phyloP scores from a whole-genome alignment of 2,797 vertebrate species.

The Champsocephalus gunnari region DNA sequence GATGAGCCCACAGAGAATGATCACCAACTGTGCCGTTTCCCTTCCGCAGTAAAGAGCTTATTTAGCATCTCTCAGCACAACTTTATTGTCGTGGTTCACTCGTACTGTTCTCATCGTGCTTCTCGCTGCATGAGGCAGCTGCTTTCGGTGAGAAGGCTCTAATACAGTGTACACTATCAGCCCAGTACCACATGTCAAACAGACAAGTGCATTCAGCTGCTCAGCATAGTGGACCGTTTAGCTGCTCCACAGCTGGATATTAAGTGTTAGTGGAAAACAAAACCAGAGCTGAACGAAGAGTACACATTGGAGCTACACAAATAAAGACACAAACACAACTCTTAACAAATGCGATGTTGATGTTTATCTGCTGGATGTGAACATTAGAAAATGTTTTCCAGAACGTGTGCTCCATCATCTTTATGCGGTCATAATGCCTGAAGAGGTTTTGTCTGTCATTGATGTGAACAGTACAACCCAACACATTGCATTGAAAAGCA shows the following conservation, averaged over 20 bases:
- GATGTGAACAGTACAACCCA: not conserved
- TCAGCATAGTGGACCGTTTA: not conserved
- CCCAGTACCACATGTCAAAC: not conserved
- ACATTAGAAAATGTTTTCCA: not conserved
- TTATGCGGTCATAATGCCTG: not conserved
- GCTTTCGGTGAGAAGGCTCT: constrained; percentile 1
- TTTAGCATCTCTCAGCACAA: constrained; percentile 23
- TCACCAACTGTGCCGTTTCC: not conserved
- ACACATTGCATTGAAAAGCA: not conserved
- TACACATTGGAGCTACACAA: not conserved
- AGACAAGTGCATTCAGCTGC: not conserved
- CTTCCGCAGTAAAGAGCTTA: not conserved
- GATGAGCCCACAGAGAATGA: constrained; percentile 1
- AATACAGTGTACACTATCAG: not conserved
- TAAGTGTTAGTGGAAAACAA: not conserved
- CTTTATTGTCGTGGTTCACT: not conserved
- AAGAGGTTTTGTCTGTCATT: not conserved
- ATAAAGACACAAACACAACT: not conserved
- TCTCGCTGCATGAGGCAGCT: constrained; percentile 13
- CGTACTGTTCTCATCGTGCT: constrained; percentile 1
- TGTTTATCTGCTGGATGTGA: not conserved
- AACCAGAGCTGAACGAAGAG: not conserved
- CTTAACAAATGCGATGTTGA: not conserved
- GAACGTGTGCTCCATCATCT: not conserved
- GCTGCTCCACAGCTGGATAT: not conserved